Conservation (phyloP, 2,888 invertebrate genomes). For the Shargacucullia verbasci region DNA sequence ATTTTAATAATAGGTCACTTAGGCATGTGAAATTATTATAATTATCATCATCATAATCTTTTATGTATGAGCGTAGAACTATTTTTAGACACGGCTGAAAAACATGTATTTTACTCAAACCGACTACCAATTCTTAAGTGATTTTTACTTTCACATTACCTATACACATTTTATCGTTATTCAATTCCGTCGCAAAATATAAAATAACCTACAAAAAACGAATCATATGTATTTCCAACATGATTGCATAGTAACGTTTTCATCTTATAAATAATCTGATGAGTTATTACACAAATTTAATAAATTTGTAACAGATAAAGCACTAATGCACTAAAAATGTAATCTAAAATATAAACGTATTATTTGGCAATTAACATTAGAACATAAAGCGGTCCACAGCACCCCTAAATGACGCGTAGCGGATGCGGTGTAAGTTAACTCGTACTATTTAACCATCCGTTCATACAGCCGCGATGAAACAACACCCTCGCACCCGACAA, state of each 20-base stretch:
- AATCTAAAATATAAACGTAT: conserved; percentile 26
- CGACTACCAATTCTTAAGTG: no score
- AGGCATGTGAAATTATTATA: no score
- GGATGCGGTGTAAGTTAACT: conserved; percentile 88
- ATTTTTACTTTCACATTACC: no score
- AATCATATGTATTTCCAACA: background rate
- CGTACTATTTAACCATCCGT: conserved; percentile 88
- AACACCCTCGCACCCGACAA: conserved; percentile 73
- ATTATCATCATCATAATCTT: no score
- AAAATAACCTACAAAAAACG: no score
- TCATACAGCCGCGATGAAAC: conserved; percentile 82
- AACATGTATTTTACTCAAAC: no score
- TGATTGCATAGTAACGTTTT: conserved; percentile 9
- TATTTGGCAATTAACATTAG: conserved; percentile 51
- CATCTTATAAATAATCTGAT: background rate
- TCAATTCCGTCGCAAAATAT: no score
- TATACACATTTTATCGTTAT: no score
- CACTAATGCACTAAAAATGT: conserved; percentile 2
- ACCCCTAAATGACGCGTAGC: conserved; percentile 86
- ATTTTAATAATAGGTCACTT: no score
- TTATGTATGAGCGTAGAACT: no score
- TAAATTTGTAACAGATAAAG: background rate
- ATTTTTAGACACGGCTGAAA: no score
- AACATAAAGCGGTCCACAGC: conserved; percentile 71
- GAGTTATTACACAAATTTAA: background rate